A percentile compares a stretch with the other conserved stretches of the same genome.
Conservation (phyloP, 1,140 invertebrate genomes). For the Aplysia californica region DNA sequence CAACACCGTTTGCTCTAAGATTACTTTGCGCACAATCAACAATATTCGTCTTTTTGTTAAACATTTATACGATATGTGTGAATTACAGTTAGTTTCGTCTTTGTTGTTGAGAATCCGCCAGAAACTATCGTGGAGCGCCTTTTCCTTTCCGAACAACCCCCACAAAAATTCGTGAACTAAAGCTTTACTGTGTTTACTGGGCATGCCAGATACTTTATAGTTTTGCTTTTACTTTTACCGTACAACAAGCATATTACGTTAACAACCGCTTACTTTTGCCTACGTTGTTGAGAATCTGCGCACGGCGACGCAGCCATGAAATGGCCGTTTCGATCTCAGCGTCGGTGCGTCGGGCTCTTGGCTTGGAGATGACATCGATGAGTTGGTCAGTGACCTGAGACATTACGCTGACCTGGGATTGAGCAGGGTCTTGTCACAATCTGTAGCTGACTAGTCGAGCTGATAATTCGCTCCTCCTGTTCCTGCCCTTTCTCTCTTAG, state of each 20-base stretch:
- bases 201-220: background rate
- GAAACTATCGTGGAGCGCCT: background rate
- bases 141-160: background rate
- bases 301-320: slow-evolving; percentile 39
- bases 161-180: background rate
- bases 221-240: background rate
- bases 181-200: background rate
- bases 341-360: slow-evolving; percentile 17
- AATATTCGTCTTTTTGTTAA: too few relatives aligned
- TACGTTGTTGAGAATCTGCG: slow-evolving; percentile 32
- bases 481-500: too few relatives aligned
- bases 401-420: background rate
- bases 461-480: too few relatives aligned
- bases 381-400: slow-evolving; percentile 34
- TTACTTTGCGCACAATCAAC: too few relatives aligned
- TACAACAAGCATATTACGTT: too few relatives aligned
- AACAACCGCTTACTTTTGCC: slow-evolving; percentile 30
- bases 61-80: too few relatives aligned
- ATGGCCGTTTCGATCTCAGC: slow-evolving; percentile 34
- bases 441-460: too few relatives aligned
- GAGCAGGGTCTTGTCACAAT: background rate
- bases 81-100: background rate
- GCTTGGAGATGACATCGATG: slow-evolving; percentile 40
- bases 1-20: too few relatives aligned
- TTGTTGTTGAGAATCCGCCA: background rate